Percentiles rank a stretch among this genome's conserved stretches.
Evolutionary conservation across 2,888 invertebrate genomes (phyloP).

Genomic region (Folsomia manolachei): DNA sequence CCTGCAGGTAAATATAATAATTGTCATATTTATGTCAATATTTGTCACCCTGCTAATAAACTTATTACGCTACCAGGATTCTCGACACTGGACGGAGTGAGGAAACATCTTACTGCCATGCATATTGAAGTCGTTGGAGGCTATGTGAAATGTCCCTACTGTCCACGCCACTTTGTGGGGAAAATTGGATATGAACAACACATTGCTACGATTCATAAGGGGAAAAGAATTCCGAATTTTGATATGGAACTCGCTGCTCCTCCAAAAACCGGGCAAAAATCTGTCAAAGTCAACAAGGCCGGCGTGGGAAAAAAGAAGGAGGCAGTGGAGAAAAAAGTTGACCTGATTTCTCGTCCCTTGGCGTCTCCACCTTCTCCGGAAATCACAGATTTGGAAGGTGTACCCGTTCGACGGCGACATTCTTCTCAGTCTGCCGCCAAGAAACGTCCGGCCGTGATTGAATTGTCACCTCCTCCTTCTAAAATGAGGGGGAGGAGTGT

Average conservation of each 20-base stretch:
- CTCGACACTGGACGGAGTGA: conserved; percentile 26
- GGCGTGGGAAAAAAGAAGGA: background rate
- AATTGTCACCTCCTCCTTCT: too few relatives aligned
- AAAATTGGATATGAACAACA: conserved; percentile 24
- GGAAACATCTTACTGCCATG: conserved; percentile 29
- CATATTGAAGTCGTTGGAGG: conserved; percentile 23
- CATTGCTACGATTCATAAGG: conserved; percentile 18
- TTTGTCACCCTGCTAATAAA: too few relatives aligned
- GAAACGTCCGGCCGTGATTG: too few relatives aligned
- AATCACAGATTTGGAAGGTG: conserved; percentile 3
- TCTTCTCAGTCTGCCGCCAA: too few relatives aligned
- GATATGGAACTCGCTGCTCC: background rate
- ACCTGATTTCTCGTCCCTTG: background rate
- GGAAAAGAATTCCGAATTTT: background rate
- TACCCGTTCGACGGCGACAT: too few relatives aligned
- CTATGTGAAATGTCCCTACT: conserved; percentile 23
- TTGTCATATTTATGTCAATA: too few relatives aligned
- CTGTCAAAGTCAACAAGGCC: too few relatives aligned
- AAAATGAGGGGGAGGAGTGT: too few relatives aligned
- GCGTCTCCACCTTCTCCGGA: conserved; percentile 2
- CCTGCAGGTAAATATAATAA: too few relatives aligned
- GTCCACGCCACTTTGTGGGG: conserved; percentile 28
- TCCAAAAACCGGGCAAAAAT: background rate
- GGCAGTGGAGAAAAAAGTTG: background rate
- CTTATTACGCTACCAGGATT: too few relatives aligned